Conservation (phyloP, 2,797 vertebrate genomes). For the Bovichtus variegatus region DNA sequence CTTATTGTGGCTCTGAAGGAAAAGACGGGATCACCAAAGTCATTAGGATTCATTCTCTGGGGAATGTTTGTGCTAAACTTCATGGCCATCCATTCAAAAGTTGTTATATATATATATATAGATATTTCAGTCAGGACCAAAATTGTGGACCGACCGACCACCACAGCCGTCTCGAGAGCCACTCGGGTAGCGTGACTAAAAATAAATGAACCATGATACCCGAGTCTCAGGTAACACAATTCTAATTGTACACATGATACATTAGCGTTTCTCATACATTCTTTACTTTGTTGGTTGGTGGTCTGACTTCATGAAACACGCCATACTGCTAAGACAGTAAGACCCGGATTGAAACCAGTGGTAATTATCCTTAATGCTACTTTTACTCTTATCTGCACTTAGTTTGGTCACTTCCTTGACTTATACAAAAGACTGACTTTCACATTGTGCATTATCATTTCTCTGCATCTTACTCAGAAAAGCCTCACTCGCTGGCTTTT, state of each 20-base stretch:
- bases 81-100: too few relatives aligned
- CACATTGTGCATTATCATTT: background rate
- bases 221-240: background rate
- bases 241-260: background rate
- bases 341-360: background rate
- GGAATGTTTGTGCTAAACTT: too few relatives aligned
- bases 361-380: too few relatives aligned
- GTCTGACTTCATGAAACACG: background rate
- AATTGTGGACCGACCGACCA: background rate
- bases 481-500: slow-evolving; percentile 8
- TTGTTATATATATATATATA: too few relatives aligned
- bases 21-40: too few relatives aligned
- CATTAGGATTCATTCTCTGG: too few relatives aligned
- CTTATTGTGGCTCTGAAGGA: too few relatives aligned
- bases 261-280: background rate
- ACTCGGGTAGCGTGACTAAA: background rate
- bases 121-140: too few relatives aligned
- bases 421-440: slow-evolving; percentile 10
- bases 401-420: background rate
- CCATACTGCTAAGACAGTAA: background rate
- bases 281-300: background rate
- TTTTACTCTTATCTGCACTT: slow-evolving; percentile 10
- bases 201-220: background rate
- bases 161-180: background rate
- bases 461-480: slow-evolving; percentile 4